phyloP scores from a whole-genome alignment of 2,888 invertebrate species.

The Drosophila nr. fundita region DNA sequence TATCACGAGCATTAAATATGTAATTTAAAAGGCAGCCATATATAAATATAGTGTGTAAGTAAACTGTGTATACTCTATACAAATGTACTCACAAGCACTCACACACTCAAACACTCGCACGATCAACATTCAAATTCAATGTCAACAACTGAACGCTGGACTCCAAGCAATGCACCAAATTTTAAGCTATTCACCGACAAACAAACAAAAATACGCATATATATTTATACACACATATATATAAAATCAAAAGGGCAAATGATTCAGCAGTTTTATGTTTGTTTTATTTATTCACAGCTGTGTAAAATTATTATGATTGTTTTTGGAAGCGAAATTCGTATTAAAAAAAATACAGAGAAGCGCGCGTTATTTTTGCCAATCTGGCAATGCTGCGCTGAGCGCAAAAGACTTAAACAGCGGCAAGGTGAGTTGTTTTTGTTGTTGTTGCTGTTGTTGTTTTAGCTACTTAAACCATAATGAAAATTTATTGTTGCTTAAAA shows the following conservation, averaged over 20 bases:
- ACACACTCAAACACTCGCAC: not conserved
- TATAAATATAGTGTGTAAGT: constrained; percentile 19
- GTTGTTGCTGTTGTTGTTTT: constrained; percentile 12
- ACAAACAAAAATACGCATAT: not conserved
- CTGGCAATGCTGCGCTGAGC: constrained; percentile 50
- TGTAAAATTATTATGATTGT: constrained; percentile 13
- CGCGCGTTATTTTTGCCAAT: constrained; percentile 1
- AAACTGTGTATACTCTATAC: not conserved
- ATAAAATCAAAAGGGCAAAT: constrained; percentile 31
- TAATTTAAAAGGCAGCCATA: constrained; percentile 41
- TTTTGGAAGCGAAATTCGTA: constrained; percentile 15
- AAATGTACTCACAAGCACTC: not conserved
- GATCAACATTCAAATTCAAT: constrained; percentile 50
- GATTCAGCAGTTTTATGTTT: constrained; percentile 38
- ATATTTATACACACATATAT: constrained; percentile 1
- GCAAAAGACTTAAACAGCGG: constrained; percentile 25
- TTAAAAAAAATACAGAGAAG: not conserved
- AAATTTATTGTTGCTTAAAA: constrained; percentile 44
- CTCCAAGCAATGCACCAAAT: constrained; percentile 45
- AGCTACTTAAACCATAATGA: constrained; percentile 37
- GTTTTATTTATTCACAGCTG: constrained; percentile 30
- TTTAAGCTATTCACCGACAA: constrained; percentile 33
- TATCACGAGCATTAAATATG: constrained; percentile 57
- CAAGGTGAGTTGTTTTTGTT: constrained; percentile 46
- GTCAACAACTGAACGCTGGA: constrained; percentile 50